Percentiles rank a stretch among this genome's conserved stretches.
Conservation (phyloP, 2,797 vertebrate species). For the Epinephelus coioides region DNA sequence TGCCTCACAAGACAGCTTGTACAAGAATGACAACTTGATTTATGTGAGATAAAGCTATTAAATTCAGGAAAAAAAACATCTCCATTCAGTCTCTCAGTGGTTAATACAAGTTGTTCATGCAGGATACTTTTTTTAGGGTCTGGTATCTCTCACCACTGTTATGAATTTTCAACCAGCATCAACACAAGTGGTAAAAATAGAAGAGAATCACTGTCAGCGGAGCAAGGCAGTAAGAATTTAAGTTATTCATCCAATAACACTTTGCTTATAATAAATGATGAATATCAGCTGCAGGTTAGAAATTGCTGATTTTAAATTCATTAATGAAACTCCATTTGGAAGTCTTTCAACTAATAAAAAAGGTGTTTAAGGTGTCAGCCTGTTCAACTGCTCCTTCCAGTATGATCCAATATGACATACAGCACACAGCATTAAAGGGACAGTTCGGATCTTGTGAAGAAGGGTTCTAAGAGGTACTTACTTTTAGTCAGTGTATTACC, state of each 20-base stretch:
- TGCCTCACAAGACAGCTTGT: background rate
- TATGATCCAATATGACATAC: background rate
- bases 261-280: background rate
- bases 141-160: background rate
- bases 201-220: slow-evolving; percentile 1
- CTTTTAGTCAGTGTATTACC: no score
- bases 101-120: background rate
- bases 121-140: slow-evolving; percentile 9
- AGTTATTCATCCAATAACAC: background rate
- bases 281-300: background rate
- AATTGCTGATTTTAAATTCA: background rate
- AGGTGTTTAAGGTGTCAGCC: background rate
- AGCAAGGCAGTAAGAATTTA: background rate
- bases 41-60: background rate
- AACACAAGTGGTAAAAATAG: slow-evolving; percentile 9
- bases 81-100: background rate
- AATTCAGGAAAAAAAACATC: slow-evolving; percentile 5
- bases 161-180: slow-evolving; percentile 4
- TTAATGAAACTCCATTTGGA: background rate
- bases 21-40: slow-evolving; percentile 24
- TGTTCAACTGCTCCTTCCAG: background rate
- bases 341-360: background rate
- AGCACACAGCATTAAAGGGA: background rate
- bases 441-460: no score
- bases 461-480: no score